Percentiles rank a stretch among this genome's conserved stretches.
Conservation (phyloP, 2,797 vertebrate species). For the Spinus pinus region DNA sequence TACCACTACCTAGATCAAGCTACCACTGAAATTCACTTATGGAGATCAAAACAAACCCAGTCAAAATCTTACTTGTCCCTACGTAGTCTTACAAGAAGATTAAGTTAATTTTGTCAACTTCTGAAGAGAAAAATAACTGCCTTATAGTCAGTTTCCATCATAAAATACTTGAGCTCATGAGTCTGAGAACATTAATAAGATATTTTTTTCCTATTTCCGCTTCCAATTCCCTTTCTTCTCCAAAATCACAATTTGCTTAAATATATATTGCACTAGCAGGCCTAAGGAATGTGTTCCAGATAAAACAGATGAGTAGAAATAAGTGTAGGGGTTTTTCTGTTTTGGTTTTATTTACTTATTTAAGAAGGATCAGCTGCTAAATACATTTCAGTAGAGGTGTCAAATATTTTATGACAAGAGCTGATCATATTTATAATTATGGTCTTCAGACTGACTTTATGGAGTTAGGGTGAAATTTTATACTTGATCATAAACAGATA, state of each 20-base stretch:
- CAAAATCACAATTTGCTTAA: constrained; percentile 16
- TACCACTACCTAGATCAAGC: background rate
- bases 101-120: background rate
- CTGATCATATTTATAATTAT: constrained; percentile 33
- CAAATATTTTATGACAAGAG: constrained; percentile 4
- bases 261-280: background rate
- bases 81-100: background rate
- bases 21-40: background rate
- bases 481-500: constrained; percentile 38
- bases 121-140: background rate
- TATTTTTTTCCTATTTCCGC: background rate
- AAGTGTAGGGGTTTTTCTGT: background rate
- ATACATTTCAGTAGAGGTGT: constrained; percentile 37
- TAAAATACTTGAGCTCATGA: background rate
- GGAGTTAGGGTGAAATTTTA: background rate
- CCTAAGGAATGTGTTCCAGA: background rate
- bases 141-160: background rate
- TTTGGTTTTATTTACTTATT: background rate
- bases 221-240: background rate
- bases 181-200: background rate
- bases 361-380: constrained; percentile 27
- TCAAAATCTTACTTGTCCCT: background rate
- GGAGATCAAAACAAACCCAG: background rate
- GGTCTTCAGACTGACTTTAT: background rate
- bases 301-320: constrained; percentile 30